These are phyloP conservation scores for Takifugu ocellatus DNA, from an alignment of 2,797 vertebrate species.

Conservation along the genomic window DNA sequence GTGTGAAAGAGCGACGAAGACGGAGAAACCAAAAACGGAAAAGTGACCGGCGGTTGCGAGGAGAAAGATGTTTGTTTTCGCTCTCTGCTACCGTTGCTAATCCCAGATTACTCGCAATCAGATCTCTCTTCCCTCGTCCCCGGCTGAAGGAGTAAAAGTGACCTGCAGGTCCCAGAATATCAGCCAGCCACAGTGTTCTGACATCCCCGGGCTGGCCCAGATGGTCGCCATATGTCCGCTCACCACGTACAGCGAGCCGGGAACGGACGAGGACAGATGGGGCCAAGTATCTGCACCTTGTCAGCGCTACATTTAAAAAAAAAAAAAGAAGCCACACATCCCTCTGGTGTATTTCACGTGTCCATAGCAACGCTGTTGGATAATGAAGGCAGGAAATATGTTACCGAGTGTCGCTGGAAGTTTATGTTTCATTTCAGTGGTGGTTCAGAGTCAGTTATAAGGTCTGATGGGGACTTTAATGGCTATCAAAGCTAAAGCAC, in stretches of 20 bases:
- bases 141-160: conserved; percentile 36
- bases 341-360: neutral
- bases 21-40: neutral
- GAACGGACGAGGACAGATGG: conserved; percentile 32
- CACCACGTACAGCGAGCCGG: conserved; percentile 35
- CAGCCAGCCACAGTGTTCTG: conserved; percentile 51
- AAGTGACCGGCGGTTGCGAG: neutral
- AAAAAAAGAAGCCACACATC: too few species aligned
- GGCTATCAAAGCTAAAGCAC: too few species aligned
- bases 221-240: conserved; percentile 72
- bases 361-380: neutral
- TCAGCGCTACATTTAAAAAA: too few species aligned
- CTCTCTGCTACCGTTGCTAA: conserved; percentile 6
- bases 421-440: neutral
- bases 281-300: conserved; percentile 9
- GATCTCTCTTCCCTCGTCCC: conserved; percentile 9
- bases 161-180: conserved; percentile 41
- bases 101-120: conserved; percentile 15
- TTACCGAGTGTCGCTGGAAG: neutral
- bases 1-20: conserved; percentile 43
- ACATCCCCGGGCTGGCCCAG: conserved; percentile 55
- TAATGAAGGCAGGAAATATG: neutral
- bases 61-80: conserved; percentile 30
- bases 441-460: too few species aligned
- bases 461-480: too few species aligned